Evolutionary conservation across 2,888 invertebrate genomes (phyloP), one percentile per base, ranked within the genome.

Genomic region (Acleris laterana): DNA sequence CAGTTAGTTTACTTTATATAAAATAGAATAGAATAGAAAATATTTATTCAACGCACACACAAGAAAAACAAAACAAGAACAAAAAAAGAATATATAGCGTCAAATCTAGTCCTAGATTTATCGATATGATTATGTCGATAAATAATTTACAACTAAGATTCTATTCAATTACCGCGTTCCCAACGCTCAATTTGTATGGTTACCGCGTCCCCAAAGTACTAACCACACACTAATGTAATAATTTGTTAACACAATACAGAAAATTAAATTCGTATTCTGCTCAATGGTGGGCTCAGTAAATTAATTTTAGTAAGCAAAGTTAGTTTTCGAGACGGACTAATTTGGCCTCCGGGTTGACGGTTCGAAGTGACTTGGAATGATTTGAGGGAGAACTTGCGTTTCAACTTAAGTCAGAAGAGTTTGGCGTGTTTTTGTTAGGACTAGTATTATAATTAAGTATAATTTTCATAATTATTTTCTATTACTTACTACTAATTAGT

Each of bases 251-350:
- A 49, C 57, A 68, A 68, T 32, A 52, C 58, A 75, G 79, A 80
- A 84, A 80, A 85, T 84, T 79, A 77, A 84, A 82, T 82, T 79
- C 75, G 72, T 76, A 81, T 80, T 79, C 77, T 74, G 70, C 71
- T 81, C 80, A 84, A 84, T 82, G 78, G 77, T 73, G 77, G 79
- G 72, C 79, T 74, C 76, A 77, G 80, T 82, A 81, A 85, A 88
- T 87, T 85, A 84, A 87, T 86, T 87, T 84, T 74, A 79, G 77
- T 80, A 79, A 75, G 76, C 70, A 71, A 77, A 85, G 79, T 85
- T 84, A 81, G 82, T 85, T 84, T 80, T 75, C 64, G 73, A 71
- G 75, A 76, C 81, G 77, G 81, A 77, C 79, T 80, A 83, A 84
- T 82, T 83, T 80, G 72, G 73, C 75, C 73, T 71, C 72, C 72